Conservation (phyloP, 2,113 vertebrate genomes). For the Carassius carassius region DNA sequence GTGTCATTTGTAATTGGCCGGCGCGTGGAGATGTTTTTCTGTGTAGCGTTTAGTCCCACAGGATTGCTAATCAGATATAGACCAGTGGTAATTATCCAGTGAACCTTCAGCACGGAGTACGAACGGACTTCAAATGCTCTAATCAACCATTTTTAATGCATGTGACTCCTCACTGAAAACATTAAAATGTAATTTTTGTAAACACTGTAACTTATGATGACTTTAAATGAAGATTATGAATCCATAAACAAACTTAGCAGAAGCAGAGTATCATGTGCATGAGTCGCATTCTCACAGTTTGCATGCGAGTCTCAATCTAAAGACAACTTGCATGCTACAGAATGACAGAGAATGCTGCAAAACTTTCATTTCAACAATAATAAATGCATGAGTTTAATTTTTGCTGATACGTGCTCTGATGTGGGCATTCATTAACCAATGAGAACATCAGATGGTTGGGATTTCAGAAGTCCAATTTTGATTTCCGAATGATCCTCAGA, state of each 20-base stretch:
- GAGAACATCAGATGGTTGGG: background rate
- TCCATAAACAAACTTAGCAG: background rate
- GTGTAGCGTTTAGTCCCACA: slow-evolving; percentile 54
- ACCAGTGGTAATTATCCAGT: slow-evolving; percentile 61
- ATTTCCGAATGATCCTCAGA: background rate
- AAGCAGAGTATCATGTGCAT: too few relatives aligned
- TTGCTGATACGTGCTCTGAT: background rate
- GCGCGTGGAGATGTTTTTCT: slow-evolving; percentile 48
- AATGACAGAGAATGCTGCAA: background rate
- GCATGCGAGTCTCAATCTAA: background rate
- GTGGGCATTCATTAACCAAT: background rate
- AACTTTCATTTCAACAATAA: background rate
- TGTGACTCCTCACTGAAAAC: slow-evolving; percentile 33
- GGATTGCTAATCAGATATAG: slow-evolving; percentile 66
- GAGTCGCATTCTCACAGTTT: background rate
- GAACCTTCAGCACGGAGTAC: slow-evolving; percentile 54
- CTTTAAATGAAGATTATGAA: background rate
- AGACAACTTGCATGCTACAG: background rate
- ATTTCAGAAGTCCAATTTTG: background rate
- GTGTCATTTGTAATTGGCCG: slow-evolving; percentile 68
- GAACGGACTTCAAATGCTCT: slow-evolving; percentile 42
- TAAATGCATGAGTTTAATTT: background rate
- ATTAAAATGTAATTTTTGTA: slow-evolving; percentile 49
- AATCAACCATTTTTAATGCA: slow-evolving; percentile 56
- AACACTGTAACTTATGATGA: slow-evolving; percentile 3